phyloP scores from a whole-genome alignment of 2,888 invertebrate species.

The Meganola albula region DNA sequence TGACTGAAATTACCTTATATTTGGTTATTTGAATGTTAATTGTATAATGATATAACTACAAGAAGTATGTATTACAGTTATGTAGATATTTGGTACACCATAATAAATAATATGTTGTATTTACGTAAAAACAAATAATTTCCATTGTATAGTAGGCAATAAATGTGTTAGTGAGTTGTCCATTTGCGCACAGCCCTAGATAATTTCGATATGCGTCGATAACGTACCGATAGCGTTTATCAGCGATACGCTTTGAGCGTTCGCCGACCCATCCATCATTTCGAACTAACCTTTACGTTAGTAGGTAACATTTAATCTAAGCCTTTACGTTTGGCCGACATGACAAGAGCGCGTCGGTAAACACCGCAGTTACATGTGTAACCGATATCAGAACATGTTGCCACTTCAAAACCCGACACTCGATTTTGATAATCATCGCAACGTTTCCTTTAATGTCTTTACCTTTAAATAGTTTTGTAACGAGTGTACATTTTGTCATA shows the following conservation, averaged over 20 bases:
- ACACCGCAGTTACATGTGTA: constrained; percentile 69
- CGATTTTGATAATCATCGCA: constrained; percentile 49
- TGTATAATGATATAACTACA: no score
- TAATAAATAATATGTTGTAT: no score
- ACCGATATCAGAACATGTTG: constrained; percentile 57
- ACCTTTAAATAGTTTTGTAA: constrained; percentile 39
- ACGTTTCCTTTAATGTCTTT: constrained; percentile 59
- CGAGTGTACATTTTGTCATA: constrained; percentile 30
- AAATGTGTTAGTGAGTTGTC: no score
- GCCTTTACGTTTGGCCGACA: constrained; percentile 66
- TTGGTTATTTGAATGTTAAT: no score
- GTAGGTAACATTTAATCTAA: constrained; percentile 45
- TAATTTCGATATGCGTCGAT: constrained; percentile 49
- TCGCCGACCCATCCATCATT: constrained; percentile 73
- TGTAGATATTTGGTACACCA: no score
- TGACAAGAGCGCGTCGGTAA: constrained; percentile 54
- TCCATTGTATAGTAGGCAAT: no score
- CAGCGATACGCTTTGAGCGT: constrained; percentile 66
- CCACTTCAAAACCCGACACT: constrained; percentile 62
- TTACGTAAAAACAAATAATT: no score
- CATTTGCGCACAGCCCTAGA: constrained; percentile 37
- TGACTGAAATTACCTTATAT: background rate
- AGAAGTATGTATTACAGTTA: no score
- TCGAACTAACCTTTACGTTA: constrained; percentile 39
- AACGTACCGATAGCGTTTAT: constrained; percentile 55